Conservation (phyloP, 2,888 invertebrate genomes). For the Chirona hameri region DNA sequence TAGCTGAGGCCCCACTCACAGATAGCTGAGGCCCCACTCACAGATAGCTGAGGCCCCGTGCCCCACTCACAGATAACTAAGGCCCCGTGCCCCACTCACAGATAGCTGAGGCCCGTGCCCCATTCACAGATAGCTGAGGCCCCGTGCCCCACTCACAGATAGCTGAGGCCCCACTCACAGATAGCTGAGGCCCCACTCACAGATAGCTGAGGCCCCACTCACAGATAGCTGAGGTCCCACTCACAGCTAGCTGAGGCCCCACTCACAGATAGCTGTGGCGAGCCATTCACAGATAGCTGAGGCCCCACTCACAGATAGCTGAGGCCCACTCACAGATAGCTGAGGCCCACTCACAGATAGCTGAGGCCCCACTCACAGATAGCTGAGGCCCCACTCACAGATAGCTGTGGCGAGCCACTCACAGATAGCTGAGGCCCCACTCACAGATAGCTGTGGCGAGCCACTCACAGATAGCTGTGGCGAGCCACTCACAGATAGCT, state of each 20-base stretch:
- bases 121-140: neutral
- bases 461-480: neutral
- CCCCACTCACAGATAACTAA: neutral
- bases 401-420: neutral
- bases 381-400: neutral
- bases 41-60: neutral
- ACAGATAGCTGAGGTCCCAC: neutral
- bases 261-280: neutral
- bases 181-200: neutral
- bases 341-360: slow-evolving; percentile 1
- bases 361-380: slow-evolving; percentile 1
- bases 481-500: neutral
- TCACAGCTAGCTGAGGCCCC: too few species aligned
- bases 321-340: neutral
- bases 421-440: neutral
- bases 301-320: slow-evolving; percentile 1
- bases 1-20: neutral
- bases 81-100: too few species aligned
- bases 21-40: neutral
- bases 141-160: too few species aligned
- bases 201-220: neutral
- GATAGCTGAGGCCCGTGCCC: neutral
- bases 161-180: neutral
- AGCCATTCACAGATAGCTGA: neutral
- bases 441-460: neutral